Evolutionary conservation across 2,113 vertebrate species (phyloP).

Genomic region (Chionis minor): DNA sequence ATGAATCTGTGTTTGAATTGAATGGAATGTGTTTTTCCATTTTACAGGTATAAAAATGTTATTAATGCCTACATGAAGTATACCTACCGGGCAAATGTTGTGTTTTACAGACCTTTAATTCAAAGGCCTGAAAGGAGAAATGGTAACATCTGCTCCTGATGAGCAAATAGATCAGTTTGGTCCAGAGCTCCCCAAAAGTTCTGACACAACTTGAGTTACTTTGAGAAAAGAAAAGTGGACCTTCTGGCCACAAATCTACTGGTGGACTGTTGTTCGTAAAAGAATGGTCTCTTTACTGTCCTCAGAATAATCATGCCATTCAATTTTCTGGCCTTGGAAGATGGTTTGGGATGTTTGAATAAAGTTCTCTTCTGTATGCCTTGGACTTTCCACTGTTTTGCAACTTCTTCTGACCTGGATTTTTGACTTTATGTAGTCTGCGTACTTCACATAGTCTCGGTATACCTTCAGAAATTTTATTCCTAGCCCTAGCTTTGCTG

Average conservation of each 20-base stretch:
- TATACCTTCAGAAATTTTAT: background rate
- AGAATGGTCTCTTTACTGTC: background rate
- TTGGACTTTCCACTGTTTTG: constrained; percentile 51
- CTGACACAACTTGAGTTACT: background rate
- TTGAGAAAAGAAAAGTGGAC: background rate
- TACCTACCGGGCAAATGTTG: background rate
- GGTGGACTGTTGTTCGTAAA: background rate
- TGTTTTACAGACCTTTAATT: background rate
- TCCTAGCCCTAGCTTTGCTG: background rate
- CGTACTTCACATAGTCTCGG: background rate
- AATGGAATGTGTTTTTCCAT: background rate
- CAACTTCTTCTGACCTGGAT: constrained; percentile 35
- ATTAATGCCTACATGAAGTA: background rate
- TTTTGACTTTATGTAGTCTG: background rate
- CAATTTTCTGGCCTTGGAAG: background rate
- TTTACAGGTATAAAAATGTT: background rate
- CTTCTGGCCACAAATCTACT: background rate
- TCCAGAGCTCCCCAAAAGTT: background rate
- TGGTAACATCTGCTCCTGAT: background rate
- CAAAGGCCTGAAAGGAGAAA: background rate
- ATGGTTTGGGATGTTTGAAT: background rate
- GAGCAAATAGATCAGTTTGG: background rate
- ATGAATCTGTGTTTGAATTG: background rate
- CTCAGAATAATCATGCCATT: background rate
- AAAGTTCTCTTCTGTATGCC: background rate